These are phyloP conservation scores for Neoarius graeffei DNA, from an alignment of 2,113 vertebrate species.

Conservation along the genomic window DNA sequence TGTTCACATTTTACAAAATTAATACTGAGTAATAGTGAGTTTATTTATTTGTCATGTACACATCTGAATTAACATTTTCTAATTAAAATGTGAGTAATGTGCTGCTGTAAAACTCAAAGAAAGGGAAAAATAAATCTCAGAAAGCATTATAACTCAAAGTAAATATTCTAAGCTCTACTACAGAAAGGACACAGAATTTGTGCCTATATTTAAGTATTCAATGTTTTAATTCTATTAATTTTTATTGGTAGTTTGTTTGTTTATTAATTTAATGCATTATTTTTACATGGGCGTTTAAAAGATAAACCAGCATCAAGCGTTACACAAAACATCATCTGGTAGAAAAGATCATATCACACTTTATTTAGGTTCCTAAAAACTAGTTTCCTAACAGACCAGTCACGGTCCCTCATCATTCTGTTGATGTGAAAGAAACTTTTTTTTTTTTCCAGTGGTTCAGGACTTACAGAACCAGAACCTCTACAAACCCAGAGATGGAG, in stretches of 20 bases:
- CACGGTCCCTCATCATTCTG: not conserved
- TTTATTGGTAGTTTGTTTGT: not conserved
- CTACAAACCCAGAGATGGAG: not conserved
- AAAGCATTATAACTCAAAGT: not conserved
- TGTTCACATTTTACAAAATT: not conserved
- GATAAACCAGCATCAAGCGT: not conserved
- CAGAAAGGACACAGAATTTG: not conserved
- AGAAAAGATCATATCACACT: no score
- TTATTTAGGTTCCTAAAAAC: no score
- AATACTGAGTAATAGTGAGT: not conserved
- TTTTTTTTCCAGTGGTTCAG: not conserved
- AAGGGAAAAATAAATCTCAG: no score
- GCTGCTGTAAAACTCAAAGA: no score
- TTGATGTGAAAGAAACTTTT: not conserved
- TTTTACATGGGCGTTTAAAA: not conserved
- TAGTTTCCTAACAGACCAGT: not conserved
- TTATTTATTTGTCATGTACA: not conserved
- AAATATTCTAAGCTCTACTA: not conserved
- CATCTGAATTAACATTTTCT: not conserved
- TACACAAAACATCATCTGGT: not conserved
- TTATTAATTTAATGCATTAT: not conserved
- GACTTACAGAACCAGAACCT: not conserved
- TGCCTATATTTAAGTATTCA: not conserved
- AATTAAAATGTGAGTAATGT: not conserved
- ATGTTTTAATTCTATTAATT: not conserved